Evolutionary conservation across 2,888 invertebrate species (phyloP).

Genomic region (Loripinus fragilis): DNA sequence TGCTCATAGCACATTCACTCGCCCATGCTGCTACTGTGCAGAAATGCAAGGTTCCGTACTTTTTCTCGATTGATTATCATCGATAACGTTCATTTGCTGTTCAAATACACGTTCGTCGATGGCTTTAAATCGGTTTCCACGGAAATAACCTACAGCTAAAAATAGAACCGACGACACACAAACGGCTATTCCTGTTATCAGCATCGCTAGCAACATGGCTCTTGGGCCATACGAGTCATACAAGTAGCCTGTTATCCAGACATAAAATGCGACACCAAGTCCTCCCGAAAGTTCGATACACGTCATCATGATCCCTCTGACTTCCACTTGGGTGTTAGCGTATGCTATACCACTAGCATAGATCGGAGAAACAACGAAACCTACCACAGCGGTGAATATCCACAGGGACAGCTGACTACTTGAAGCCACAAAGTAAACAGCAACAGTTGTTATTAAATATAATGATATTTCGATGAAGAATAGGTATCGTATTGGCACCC

Average conservation of each 20-base stretch:
- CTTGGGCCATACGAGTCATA: conserved; percentile 53
- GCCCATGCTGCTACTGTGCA: no score
- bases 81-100: no score
- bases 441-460: not conserved
- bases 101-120: no score
- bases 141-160: conserved; percentile 2
- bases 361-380: conserved; percentile 52
- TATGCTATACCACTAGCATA: conserved; percentile 59
- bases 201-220: conserved; percentile 49
- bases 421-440: conserved; percentile 40
- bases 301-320: conserved; percentile 57
- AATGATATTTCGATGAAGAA: conserved; percentile 40
- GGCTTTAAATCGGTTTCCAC: not conserved
- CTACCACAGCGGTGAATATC: conserved; percentile 50
- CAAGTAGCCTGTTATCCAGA: conserved; percentile 53
- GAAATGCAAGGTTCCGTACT: no score
- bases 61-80: no score
- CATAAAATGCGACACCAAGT: conserved; percentile 48
- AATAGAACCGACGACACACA: conserved; percentile 35
- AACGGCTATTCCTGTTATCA: conserved; percentile 37
- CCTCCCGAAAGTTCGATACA: conserved; percentile 54
- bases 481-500: conserved; percentile 44
- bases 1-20: no score
- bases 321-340: conserved; percentile 56
- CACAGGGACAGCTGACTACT: conserved; percentile 44